phyloP scores from a whole-genome alignment of 2,888 invertebrate genomes.

The Thecocarcelia acutangulata region DNA sequence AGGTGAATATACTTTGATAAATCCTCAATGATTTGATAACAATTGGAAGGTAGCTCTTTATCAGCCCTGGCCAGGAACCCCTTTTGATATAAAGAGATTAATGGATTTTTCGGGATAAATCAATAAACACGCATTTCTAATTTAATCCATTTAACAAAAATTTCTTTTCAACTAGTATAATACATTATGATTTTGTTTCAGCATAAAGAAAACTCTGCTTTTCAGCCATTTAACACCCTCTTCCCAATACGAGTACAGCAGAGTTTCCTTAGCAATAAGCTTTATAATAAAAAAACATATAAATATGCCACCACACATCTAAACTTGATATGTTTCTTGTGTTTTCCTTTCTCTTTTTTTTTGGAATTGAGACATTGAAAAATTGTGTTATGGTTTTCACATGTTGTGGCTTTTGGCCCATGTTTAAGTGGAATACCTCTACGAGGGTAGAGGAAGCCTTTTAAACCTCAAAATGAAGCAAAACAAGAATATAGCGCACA shows the following conservation, averaged over 20 bases:
- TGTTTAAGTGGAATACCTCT: not conserved
- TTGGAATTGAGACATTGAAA: slow-evolving; percentile 34
- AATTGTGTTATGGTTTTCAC: slow-evolving; percentile 19
- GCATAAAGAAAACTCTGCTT: no score
- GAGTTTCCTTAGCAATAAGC: not conserved
- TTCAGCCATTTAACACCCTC: not conserved
- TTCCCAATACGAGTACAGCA: not conserved
- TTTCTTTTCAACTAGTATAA: no score
- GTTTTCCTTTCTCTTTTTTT: slow-evolving; percentile 8
- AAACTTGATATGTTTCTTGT: slow-evolving; percentile 50
- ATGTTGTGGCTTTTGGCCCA: slow-evolving; percentile 40
- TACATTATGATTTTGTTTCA: no score
- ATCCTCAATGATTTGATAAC: no score
- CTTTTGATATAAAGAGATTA: no score
- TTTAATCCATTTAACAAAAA: not conserved
- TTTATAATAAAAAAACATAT: slow-evolving; percentile 7
- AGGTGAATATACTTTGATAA: no score
- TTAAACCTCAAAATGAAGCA: slow-evolving; percentile 53
- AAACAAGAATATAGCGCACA: slow-evolving; percentile 1
- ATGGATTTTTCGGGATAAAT: no score
- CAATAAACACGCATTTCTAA: not conserved
- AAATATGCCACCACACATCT: slow-evolving; percentile 7
- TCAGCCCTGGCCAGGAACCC: no score
- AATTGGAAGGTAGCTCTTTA: no score
- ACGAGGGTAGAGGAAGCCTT: slow-evolving; percentile 61